phyloP scores from a whole-genome alignment of 2,797 vertebrate species.

The Lagothrix lagotricha region DNA sequence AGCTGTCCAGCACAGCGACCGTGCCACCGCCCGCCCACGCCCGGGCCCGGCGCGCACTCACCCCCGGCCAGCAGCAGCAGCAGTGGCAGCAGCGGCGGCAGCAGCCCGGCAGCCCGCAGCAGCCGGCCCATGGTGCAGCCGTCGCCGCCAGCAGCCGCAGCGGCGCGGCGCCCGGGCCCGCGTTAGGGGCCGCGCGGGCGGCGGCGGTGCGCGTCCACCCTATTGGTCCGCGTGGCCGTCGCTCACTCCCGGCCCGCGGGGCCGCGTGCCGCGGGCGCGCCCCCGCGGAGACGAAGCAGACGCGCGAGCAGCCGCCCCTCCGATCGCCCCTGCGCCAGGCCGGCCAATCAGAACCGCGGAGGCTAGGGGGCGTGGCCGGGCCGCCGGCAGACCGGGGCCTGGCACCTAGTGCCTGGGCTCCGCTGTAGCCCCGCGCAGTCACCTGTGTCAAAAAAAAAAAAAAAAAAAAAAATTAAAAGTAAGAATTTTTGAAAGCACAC shows the following conservation, averaged over 20 bases:
- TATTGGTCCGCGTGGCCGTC: constrained; percentile 43
- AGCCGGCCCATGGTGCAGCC: constrained; percentile 75
- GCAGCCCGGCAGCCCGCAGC: constrained; percentile 25
- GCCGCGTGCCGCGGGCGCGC: constrained; percentile 55
- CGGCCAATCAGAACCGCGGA: background rate
- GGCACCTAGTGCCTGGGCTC: background rate
- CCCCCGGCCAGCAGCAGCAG: constrained; percentile 72
- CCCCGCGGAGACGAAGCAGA: background rate
- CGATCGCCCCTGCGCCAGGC: background rate
- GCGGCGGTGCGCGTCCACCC: constrained; percentile 10
- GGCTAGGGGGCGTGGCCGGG: background rate
- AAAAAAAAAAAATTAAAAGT: too few species aligned
- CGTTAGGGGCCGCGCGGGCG: constrained; percentile 52
- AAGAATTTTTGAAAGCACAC: too few species aligned
- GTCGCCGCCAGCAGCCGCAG: constrained; percentile 74
- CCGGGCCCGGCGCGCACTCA: constrained; percentile 56
- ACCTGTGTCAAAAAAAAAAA: background rate
- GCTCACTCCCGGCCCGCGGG: constrained; percentile 13
- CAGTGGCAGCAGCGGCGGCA: constrained; percentile 34
- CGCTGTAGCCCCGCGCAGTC: background rate
- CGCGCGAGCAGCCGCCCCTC: background rate
- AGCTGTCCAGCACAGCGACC: constrained; percentile 52
- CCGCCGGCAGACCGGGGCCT: background rate
- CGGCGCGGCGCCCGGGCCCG: constrained; percentile 56
- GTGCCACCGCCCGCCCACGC: background rate